Evolutionary conservation across 2,888 invertebrate genomes (phyloP), one percentile per base, ranked within the genome.

Genomic region (Chloroclystis v-ata): DNA sequence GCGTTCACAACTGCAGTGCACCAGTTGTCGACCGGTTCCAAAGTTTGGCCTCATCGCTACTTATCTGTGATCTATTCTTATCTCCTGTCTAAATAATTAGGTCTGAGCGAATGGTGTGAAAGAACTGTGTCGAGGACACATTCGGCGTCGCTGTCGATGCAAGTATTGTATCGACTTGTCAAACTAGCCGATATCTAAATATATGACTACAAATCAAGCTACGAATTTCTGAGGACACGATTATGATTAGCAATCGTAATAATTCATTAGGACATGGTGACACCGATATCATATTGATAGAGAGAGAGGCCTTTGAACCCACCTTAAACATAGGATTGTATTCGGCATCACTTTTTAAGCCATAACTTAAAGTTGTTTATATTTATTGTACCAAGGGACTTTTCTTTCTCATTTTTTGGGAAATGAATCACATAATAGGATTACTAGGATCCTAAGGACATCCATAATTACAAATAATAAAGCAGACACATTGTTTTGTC

Each of bases 51-150:
- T 69, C 69, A 68, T 59, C 63, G 52, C 61, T 77, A 78, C 75
- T 75, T 78, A 79, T 75, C 72, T 55, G 49, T 53, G 69, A 76
- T 77, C 73, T 72, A 66, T 20, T 35, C 66, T 70, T 32, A 43
- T 42, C 28, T 20, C 16, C 50, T 53, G 60, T 54, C 54, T 54
- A 52, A 57, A 56, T 75, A 79, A 78, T 78, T 77, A 75, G 75
- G 53, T 74, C 71, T 69, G 56, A 69, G 67, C 64, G 69, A 80
- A 70, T 69, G 71, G 71, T 70, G 67, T 54, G 67, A 72, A 73
- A 72, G 65, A 81, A 79, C 63, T 72, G 68, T 78, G 82, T 76
- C 79, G 78, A 77, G 79, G 78, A 69, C 78, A 61, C 60, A 63
- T 62, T 56, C 58, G 59, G 26, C 51, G 58, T 11, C 13, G n/a